Evolutionary conservation across 2,888 invertebrate genomes (phyloP), one percentile per base, ranked within the genome.

Genomic region (Andrena chrysosceles): DNA sequence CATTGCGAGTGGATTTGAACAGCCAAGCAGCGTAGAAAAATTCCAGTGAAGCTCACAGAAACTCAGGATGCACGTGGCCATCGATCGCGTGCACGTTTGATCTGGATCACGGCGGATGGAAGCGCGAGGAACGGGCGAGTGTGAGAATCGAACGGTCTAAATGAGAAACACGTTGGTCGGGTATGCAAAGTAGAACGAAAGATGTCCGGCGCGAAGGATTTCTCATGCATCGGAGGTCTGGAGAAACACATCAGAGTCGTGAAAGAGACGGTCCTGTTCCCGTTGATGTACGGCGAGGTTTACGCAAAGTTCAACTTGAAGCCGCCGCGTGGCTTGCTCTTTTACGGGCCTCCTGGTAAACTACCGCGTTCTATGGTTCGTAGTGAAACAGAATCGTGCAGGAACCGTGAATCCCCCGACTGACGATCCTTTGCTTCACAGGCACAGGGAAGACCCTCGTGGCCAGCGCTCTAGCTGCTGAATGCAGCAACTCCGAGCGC

Each of bases 361-460:
- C 68, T 60, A 49, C 77, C 70, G 20, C 76, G 33, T 76, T 81
- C 70, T 79, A 76, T 60, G 68, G 78, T 77, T 78, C 69, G 82
- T 77, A 77, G 83, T 70, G 26, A 62, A 60, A 10, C 63, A 59
- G 13, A 23, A 54, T 35, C 23, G 7, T 29, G n/a, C n/a, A 20
- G 5, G 35, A 68, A 49, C 48, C 62, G 42, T 56, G 23, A 59
- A 59, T 77, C 67, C 29, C 20, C 16, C 2, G 69, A 71, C 63
- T 23, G 56, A 68, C 29, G 35, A 54, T 69, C 8, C 35, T 54
- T 10, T 79, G 49, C 56, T 80, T 71, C 87, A 62, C 89, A 96
- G 97, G 98, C 48, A 98, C 98, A 0, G 98, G 98, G 2, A 98
- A 98, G 94, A 98, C 98, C 0, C 93, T 98, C 76, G 95, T 98